phyloP scores from a whole-genome alignment of 1,140 invertebrate genomes.

The Lepidurus couesii region DNA sequence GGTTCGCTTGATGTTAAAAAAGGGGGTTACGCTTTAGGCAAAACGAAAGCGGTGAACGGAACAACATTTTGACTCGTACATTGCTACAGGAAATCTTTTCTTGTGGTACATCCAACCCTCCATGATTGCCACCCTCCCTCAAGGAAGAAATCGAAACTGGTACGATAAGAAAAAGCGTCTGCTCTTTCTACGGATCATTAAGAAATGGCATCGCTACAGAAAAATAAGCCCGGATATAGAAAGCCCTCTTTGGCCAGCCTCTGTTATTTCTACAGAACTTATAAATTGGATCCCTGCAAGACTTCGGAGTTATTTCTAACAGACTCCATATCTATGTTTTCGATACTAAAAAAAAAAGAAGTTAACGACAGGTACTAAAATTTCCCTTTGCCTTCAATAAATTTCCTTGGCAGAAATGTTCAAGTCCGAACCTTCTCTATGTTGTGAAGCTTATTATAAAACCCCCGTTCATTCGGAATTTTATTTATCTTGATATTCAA shows the following conservation, averaged over 20 bases:
- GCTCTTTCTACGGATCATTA: conserved; percentile 1
- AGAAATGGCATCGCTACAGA: conserved; percentile 7
- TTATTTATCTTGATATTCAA: no score
- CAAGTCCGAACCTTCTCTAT: no score
- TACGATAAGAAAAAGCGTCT: conserved; percentile 9
- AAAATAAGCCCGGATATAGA: neutral
- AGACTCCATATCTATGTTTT: no score
- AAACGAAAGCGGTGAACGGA: neutral
- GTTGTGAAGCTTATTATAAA: no score
- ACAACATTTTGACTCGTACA: neutral
- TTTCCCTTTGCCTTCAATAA: no score
- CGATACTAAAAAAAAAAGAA: no score
- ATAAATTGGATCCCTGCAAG: no score
- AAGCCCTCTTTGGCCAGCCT: neutral
- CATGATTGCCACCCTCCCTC: neutral
- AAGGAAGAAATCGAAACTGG: conserved; percentile 1
- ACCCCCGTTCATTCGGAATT: no score
- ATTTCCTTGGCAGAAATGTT: no score
- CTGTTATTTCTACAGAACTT: no score
- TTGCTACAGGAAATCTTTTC: neutral
- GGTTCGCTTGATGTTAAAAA: neutral
- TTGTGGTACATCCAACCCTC: neutral
- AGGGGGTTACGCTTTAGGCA: neutral
- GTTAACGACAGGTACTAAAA: no score
- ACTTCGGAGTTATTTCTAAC: no score